Conservation (phyloP, 2,888 invertebrate genomes). For the Laothoe populi region DNA sequence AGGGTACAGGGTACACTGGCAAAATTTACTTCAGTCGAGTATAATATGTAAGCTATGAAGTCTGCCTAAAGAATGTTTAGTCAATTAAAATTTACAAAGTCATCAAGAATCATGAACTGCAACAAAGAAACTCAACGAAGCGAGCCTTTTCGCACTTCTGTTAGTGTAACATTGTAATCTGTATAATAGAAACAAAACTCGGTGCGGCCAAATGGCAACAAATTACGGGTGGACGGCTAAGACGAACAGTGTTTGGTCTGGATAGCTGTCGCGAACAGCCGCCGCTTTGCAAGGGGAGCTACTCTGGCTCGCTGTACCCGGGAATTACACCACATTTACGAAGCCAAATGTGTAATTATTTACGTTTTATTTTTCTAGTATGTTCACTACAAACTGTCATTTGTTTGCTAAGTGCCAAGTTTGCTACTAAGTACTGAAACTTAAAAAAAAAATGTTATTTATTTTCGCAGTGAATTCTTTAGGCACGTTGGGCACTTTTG, state of each 20-base stretch:
- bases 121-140: background rate
- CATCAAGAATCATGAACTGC: background rate
- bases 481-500: too few relatives aligned
- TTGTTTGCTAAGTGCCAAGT: background rate
- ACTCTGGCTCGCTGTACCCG: constrained; percentile 31
- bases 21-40: too few relatives aligned
- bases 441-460: too few relatives aligned
- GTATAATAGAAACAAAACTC: constrained; percentile 33
- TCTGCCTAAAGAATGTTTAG: background rate
- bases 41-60: background rate
- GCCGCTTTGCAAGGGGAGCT: constrained; percentile 43
- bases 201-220: constrained; percentile 32
- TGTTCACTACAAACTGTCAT: background rate
- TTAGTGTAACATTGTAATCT: background rate
- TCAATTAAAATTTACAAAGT: constrained; percentile 6
- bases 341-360: constrained; percentile 8
- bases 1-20: too few relatives aligned
- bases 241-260: constrained; percentile 47
- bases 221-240: constrained; percentile 51
- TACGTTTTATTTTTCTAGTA: background rate
- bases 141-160: background rate
- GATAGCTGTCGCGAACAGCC: constrained; percentile 66
- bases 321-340: constrained; percentile 31
- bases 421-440: background rate
- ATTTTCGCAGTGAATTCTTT: too few relatives aligned